These are phyloP conservation scores for Helicorthomorpha holstii DNA, from an alignment of 1,140 invertebrate genomes.

Conservation along the genomic window DNA sequence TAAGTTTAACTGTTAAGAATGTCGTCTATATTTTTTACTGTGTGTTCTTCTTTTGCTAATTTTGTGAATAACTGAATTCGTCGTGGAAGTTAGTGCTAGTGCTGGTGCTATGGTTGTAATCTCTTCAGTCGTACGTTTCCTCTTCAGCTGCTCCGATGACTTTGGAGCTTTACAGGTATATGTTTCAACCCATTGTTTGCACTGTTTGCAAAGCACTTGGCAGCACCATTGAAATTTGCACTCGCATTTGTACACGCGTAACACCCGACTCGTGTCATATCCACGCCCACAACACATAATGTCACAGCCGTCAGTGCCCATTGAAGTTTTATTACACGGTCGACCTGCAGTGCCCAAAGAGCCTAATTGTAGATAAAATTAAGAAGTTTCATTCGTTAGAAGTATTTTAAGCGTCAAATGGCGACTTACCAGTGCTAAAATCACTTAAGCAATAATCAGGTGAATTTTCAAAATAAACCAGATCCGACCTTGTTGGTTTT, in stretches of 20 bases:
- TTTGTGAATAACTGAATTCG: no score
- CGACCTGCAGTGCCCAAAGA: conserved; percentile 29
- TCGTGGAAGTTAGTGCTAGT: no score
- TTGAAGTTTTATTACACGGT: conserved; percentile 25
- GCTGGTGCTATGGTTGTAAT: no score
- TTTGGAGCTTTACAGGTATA: conserved; percentile 20
- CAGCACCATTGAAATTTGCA: conserved; percentile 32
- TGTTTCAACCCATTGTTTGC: conserved; percentile 20
- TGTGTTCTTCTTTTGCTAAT: no score
- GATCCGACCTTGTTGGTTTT: conserved; percentile 22
- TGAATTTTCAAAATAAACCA: conserved; percentile 26
- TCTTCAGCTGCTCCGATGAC: not conserved
- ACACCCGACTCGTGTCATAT: conserved; percentile 24
- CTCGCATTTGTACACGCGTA: conserved; percentile 21
- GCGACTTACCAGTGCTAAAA: conserved; percentile 2
- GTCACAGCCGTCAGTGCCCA: conserved; percentile 28
- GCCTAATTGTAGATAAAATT: conserved; percentile 16
- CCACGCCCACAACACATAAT: conserved; percentile 33
- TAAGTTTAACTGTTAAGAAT: no score
- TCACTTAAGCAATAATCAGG: conserved; percentile 25
- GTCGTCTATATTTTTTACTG: no score
- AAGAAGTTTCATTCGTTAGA: not conserved
- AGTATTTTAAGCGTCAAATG: not conserved
- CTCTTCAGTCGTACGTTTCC: not conserved
- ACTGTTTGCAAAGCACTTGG: conserved; percentile 25